A percentile compares a stretch with the other conserved stretches of the same genome.
These are phyloP conservation scores for Caloenas nicobarica DNA, from an alignment of 2,113 vertebrate species.

Conservation along the genomic window DNA sequence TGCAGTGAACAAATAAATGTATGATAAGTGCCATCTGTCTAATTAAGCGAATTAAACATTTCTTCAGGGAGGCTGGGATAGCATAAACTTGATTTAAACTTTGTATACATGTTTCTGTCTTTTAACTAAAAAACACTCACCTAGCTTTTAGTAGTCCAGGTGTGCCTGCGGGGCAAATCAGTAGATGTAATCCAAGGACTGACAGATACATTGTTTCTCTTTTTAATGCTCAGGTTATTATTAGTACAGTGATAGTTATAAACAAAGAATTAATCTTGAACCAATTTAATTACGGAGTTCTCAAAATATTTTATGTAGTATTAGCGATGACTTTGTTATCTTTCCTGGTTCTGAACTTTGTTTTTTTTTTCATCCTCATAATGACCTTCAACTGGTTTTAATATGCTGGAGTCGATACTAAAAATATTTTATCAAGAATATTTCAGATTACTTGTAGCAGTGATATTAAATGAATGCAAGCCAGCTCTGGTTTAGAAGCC, in stretches of 20 bases:
- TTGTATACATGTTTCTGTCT: neutral
- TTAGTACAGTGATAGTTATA: neutral
- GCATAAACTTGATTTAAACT: neutral
- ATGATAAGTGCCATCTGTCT: neutral
- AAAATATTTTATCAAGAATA: constrained; percentile 75
- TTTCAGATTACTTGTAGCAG: constrained; percentile 65
- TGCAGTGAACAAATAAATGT: neutral
- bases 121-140: neutral
- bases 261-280: neutral
- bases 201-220: neutral
- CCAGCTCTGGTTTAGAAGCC: constrained; percentile 48
- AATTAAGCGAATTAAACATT: neutral
- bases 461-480: constrained; percentile 59
- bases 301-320: neutral
- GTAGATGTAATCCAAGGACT: neutral
- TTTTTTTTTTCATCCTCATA: neutral
- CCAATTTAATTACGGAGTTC: neutral
- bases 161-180: neutral
- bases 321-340: neutral
- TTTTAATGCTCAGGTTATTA: neutral
- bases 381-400: constrained; percentile 58
- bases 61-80: neutral
- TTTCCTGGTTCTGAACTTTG: neutral
- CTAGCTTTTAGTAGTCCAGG: neutral
- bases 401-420: constrained; percentile 7